Conservation (phyloP, 2,797 vertebrate genomes). For the Heteromormyrus szaboi region DNA sequence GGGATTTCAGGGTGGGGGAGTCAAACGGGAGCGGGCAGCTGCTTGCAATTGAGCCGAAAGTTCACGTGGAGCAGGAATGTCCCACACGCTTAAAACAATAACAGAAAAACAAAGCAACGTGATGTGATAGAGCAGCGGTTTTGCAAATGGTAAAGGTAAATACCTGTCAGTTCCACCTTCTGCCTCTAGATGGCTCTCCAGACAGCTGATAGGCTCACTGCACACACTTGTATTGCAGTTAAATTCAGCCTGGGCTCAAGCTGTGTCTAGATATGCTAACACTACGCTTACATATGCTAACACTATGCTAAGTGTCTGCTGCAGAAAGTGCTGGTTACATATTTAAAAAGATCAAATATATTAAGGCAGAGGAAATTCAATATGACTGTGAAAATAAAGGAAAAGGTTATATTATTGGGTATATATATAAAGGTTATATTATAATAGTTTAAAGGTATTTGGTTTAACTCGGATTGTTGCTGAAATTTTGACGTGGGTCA, state of each 20-base stretch:
- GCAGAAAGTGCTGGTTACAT: background rate
- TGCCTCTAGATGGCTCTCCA: constrained; percentile 36
- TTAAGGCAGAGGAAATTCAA: background rate
- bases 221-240: background rate
- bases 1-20: constrained; percentile 41
- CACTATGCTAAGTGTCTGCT: background rate
- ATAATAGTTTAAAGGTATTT: background rate
- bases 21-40: constrained; percentile 43
- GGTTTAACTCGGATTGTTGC: background rate
- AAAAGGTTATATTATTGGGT: background rate
- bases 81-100: constrained; percentile 32
- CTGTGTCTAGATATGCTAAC: background rate
- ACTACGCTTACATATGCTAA: background rate
- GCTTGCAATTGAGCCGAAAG: constrained; percentile 50
- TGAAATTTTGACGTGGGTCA: background rate
- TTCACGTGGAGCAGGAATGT: constrained; percentile 39
- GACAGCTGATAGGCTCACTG: background rate
- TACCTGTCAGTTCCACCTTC: constrained; percentile 8
- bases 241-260: background rate
- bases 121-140: constrained; percentile 24
- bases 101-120: constrained; percentile 37
- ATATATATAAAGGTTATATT: background rate
- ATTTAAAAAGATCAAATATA: background rate
- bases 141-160: background rate
- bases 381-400: background rate